Evolutionary conservation across 2,888 invertebrate genomes (phyloP), one percentile per base, ranked within the genome.

Genomic region (Idaea straminata): DNA sequence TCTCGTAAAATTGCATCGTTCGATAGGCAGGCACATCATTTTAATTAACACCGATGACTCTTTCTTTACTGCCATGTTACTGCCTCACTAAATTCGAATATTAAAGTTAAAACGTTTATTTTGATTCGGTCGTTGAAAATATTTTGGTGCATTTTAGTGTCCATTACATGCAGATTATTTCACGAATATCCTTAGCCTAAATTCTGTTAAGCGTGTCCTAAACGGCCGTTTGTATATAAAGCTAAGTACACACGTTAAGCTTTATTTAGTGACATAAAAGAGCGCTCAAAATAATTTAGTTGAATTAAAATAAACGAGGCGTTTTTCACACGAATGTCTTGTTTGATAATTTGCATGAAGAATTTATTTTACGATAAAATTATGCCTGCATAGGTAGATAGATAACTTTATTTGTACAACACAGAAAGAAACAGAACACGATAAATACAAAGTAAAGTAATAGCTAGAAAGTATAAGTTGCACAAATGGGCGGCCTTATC

Each of bases 111-210:
- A 77, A 82, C 69, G 75, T 70, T 75, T 79, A 78, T 77, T 79
- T 76, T 74, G 74, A 72, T 74, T 74, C 74, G 73, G 76, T 75
- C 77, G 77, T 73, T 73, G 74, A 70, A 77, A 78, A 81, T 83
- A 83, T 83, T 83, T 82, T 77, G 76, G 78, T 77, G 77, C 72
- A 76, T 79, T 83, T 85, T 83, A 86, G 76, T 79, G 74, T 74
- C 80, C 78, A 77, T 77, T 78, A 78, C 72, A 82, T 83, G 77
- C 83, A 83, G 77, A 78, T 75, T 80, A 78, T 83, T 84, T 77
- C 64, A 74, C 77, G 73, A 74, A 73, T 69, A 79, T 72, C 86
- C 87, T 87, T 84, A 85, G 73, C 76, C 87, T 81, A 82, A 75
- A 79, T 82, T 73, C 70, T 64, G 38, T 68, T 61, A 77, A 74